phyloP scores from a whole-genome alignment of 2,113 vertebrate species.

The Nymphicus hollandicus region DNA sequence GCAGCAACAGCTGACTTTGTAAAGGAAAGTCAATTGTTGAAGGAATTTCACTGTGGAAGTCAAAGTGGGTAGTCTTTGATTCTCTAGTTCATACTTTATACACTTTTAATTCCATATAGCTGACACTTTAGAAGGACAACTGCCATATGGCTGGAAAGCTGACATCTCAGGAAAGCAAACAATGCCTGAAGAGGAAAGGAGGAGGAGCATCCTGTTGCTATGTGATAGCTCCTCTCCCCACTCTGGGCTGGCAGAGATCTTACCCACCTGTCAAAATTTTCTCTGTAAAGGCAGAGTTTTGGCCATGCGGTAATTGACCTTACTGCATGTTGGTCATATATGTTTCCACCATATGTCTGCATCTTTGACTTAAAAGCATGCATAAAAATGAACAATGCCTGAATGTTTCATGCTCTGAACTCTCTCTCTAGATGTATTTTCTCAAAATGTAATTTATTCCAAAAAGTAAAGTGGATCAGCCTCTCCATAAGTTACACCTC shows the following conservation, averaged over 20 bases:
- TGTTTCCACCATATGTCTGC: neutral
- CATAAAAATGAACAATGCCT: neutral
- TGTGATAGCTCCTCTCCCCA: neutral
- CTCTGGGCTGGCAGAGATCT: neutral
- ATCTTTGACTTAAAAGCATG: neutral
- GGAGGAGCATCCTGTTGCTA: neutral
- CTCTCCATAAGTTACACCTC: accelerated
- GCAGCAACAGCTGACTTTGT: neutral
- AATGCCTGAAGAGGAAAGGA: neutral
- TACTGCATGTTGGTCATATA: neutral
- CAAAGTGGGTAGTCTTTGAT: neutral
- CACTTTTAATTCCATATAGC: neutral
- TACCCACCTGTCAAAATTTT: neutral
- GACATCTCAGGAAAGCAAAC: neutral
- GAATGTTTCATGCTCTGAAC: neutral
- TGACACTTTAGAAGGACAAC: neutral
- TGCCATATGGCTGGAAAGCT: neutral
- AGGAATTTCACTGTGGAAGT: neutral
- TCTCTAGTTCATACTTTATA: neutral
- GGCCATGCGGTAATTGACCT: neutral
- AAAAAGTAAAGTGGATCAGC: neutral
- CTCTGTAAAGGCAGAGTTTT: neutral
- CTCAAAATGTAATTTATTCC: conserved; percentile 21
- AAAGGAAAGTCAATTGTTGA: neutral
- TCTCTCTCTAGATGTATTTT: conserved; percentile 1